These are phyloP conservation scores for Liolophura sinensis DNA, from an alignment of 1,140 invertebrate genomes.

Conservation along the genomic window DNA sequence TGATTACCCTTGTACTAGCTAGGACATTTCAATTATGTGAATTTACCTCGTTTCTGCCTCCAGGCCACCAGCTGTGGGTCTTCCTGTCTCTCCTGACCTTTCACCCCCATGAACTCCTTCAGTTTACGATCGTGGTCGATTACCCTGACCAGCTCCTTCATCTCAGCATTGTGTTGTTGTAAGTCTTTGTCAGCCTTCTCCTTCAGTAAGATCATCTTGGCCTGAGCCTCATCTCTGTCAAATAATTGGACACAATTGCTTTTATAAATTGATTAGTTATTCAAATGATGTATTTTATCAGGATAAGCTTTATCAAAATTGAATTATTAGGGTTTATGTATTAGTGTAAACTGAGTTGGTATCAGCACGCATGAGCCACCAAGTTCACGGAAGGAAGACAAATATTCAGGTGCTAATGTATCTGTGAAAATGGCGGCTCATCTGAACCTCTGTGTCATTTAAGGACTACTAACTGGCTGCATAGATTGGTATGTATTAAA, in stretches of 20 bases:
- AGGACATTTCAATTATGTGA: background rate
- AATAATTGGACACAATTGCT: slow-evolving; percentile 4
- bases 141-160: slow-evolving; percentile 81
- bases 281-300: background rate
- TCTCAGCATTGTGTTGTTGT: slow-evolving; percentile 70
- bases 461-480: background rate
- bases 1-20: no score
- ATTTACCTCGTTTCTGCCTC: slow-evolving; percentile 54
- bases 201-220: slow-evolving; percentile 77
- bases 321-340: no score
- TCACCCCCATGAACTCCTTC: slow-evolving; percentile 79
- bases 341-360: no score
- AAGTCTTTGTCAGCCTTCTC: slow-evolving; percentile 68
- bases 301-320: no score
- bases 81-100: slow-evolving; percentile 77
- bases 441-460: no score
- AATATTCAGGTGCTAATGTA: no score
- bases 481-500: background rate
- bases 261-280: background rate
- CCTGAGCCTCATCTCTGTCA: slow-evolving; percentile 76
- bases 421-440: no score
- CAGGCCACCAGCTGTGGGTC: slow-evolving; percentile 56
- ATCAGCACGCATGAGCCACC: no score
- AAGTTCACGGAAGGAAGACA: no score
- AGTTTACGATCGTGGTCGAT: slow-evolving; percentile 83